Base-by-base conservation (phyloP, 2,888 invertebrate species). In the Meghimatium bilineatum region DNA sequence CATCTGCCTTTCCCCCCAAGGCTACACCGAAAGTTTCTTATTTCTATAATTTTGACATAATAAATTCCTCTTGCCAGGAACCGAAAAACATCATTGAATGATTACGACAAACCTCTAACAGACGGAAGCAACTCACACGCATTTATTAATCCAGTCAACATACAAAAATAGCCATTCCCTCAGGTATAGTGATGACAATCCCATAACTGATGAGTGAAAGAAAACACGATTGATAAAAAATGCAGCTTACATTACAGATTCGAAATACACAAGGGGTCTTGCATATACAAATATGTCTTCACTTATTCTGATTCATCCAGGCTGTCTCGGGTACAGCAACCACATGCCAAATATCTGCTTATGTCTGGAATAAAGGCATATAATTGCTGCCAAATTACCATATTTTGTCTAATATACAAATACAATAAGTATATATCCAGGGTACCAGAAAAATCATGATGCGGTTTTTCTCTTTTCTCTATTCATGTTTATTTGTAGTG, bases 1-100 rank as follows among this genome's bases (percentile, higher is more conserved):
- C 72, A 72, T 72, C 72, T 72, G 72, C 72, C 72, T 72, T 17
- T 72, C 49, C 44, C 32, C 26, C 49, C 12, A 72, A 10, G 29
- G 44, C 72, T 44, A n/a, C 72, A 29, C 72, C 69, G 14, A 1
- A 29, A 5, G 44, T 72, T 17, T 44, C 49, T 72, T 72, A 44
- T 72, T 72, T 44, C n/a, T 49, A 1, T 29, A 49, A 29, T 49
- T 72, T 29, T 72, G 14, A 17, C 72, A 72, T n/a, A 72, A 71
- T 38, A 38, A 72, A 23, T 23, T 44, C 44, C 44, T 14, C 14
- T n/a, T 44, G n/a, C 26, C 23, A 29, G 71, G 49, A 3, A 72
- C 29, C 44, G 20, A 29, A 23, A 36, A 44, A 49, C 44, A 72
- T 44, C 72, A n/a, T 49, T 20, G 44, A 72, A 44, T 29, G 72